Evolutionary conservation across 2,113 vertebrate genomes (phyloP), one percentile per base, ranked within the genome.

Genomic region (Carassius carassius): DNA sequence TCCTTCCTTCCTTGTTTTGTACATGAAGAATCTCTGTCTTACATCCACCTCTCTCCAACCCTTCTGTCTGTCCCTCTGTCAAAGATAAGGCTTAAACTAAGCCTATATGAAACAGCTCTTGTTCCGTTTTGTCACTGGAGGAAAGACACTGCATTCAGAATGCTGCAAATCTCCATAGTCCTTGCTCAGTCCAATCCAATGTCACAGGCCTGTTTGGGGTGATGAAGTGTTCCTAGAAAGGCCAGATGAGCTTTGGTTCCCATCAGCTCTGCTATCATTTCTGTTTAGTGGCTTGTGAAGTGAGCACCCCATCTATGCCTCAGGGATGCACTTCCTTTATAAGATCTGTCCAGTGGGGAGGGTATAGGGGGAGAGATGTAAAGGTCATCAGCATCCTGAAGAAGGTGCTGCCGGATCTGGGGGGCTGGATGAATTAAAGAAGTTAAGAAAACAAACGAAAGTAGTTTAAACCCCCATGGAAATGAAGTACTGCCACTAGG

Each of bases 241-340:
- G 58, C 85, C 78, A 88, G 85, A 84, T 86, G 85, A 82, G 85
- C 73, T 77, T 62, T 79, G 82, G 12, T 83, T 63, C 84, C 70
- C 84, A 83, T 88, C 81, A 88, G 62, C 74, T 51, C 51, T 37
- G 54, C 81, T 83, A 88, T 86, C 85, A 86, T 84, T 86, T 85
- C 76, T 65, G 75, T 63, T 85, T 63, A 86, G 82, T 69, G 78
- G 67, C 58, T 84, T 89, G 87, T 86, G 67, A 88, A 86, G 85
- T 86, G 85, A 89, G 73, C 85, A 82, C 35, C 25, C 63, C 58
- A 29, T 67, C 83, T 75, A 47, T 76, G 21, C 79, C 79, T 83
- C 37, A 14, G 60, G 81, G 85, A 79, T 84, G 72, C 44, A 19
- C 60, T 56, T n/a, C 60, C 77, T 84, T 56, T 58, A 70, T 84